Percentiles rank a stretch among this genome's conserved stretches.
These are phyloP conservation scores for Agapornis roseicollis DNA, from an alignment of 2,113 vertebrate species.

Conservation along the genomic window DNA sequence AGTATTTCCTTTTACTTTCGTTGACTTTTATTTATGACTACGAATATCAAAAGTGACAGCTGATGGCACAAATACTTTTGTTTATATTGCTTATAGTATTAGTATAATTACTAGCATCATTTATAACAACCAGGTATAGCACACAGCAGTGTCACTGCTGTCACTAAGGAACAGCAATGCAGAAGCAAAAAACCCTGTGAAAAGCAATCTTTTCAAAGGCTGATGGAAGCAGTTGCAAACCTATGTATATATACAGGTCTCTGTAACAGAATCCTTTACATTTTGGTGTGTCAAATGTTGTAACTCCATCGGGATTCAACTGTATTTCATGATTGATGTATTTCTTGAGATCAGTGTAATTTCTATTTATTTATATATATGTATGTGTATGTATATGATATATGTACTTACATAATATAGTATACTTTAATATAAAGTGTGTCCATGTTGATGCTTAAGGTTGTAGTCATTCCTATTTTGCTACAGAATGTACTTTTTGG, in stretches of 20 bases:
- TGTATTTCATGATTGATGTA: not conserved
- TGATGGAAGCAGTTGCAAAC: not conserved
- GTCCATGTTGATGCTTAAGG: not conserved
- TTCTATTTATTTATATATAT: not conserved
- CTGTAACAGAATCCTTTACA: not conserved
- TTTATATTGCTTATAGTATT: constrained; percentile 24
- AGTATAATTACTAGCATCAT: constrained; percentile 27
- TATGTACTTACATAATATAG: too few species aligned
- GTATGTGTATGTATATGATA: not conserved
- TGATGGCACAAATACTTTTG: not conserved
- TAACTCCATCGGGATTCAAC: not conserved
- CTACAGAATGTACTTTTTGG: not conserved
- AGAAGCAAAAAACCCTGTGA: not conserved
- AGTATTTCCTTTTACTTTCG: not conserved
- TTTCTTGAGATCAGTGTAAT: not conserved
- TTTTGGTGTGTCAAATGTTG: not conserved
- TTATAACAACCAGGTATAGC: constrained; percentile 12
- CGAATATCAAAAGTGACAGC: constrained; percentile 15
- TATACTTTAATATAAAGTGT: not conserved
- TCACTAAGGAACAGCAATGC: not conserved
- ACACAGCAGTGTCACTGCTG: not conserved
- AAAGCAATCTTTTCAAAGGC: not conserved
- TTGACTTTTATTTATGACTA: constrained; percentile 7
- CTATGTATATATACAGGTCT: not conserved
- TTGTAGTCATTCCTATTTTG: not conserved